phyloP scores from a whole-genome alignment of 1,140 invertebrate species.

The Drosophila sturtevanti region DNA sequence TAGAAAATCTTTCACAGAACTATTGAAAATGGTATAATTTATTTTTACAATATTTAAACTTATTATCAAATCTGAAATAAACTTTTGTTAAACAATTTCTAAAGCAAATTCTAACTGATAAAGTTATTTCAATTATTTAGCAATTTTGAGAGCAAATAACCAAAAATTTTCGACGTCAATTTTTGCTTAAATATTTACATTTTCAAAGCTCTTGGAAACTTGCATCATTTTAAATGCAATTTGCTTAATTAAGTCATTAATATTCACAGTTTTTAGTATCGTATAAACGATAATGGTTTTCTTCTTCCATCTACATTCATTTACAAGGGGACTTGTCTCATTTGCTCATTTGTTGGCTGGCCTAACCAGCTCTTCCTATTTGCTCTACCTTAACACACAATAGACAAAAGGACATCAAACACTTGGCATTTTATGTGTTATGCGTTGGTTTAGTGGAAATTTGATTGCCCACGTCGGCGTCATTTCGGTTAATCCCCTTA shows the following conservation, averaged over 20 bases:
- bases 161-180: too few species aligned
- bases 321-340: background rate
- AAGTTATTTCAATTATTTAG: too few species aligned
- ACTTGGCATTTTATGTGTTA: slow-evolving; percentile 17
- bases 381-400: slow-evolving; percentile 16
- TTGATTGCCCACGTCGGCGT: slow-evolving; percentile 42
- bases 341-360: slow-evolving; percentile 2
- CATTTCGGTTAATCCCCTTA: slow-evolving; percentile 6
- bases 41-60: too few species aligned
- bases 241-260: background rate
- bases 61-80: too few species aligned
- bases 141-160: too few species aligned
- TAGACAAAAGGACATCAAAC: slow-evolving; percentile 55
- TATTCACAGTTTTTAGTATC: background rate
- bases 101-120: too few species aligned
- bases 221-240: background rate
- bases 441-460: slow-evolving; percentile 32
- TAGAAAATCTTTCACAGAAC: too few species aligned
- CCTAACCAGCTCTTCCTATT: slow-evolving; percentile 1
- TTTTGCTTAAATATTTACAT: too few species aligned
- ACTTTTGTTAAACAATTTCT: too few species aligned
- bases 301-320: background rate
- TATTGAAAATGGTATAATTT: too few species aligned
- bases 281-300: background rate
- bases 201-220: too few species aligned